Base-by-base conservation (phyloP, 1,140 invertebrate species). In the Sarcophaga bullata region DNA sequence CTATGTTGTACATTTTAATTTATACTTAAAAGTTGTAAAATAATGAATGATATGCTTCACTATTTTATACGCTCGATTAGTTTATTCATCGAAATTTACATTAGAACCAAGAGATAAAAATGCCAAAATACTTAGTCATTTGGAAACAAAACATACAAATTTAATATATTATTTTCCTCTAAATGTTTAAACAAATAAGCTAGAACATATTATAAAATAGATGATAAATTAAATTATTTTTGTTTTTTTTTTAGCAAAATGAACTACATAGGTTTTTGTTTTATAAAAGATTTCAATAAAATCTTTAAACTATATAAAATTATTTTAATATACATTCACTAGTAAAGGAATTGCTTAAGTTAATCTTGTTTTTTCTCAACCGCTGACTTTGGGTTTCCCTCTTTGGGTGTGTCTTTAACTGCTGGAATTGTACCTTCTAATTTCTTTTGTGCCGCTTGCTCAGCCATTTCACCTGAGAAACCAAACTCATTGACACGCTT, bases 401-500 rank as follows among this genome's bases (percentile, higher is more conserved):
- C 62, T 68, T 68, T 68, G 58, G 81, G 62, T 73, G 83, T 68
- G 9, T 72, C 80, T 8, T 72, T 83, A 10, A 76, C 62, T 37
- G 83, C 78, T 8, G 78, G 78, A n/a, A 49, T 54, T 10, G 73
- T 78, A 62, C 54, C 80, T 37, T 83, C 80, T 5, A 73, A 84
- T 19, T 84, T 84, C 25, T 86, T 86, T 80, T 46, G 62, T 10
- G 85, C 85, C 15, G 91, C 89, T 83, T 92, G 88, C 81, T 92
- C 86, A 80, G 93, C 93, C 93, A 94, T 94, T 89, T 95, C 95
- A 5, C 93, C 95, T 25, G 94, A 94, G 89, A 95, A 98, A 48
- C 98, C 98, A 92, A 98, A 99, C 90, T 99, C 98, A 91, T 99
- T 99, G 4, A 98, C 94, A 85, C 98, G 93, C 49, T 94, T 95